phyloP scores from a whole-genome alignment of 2,113 vertebrate species.

The Marmota monax region DNA sequence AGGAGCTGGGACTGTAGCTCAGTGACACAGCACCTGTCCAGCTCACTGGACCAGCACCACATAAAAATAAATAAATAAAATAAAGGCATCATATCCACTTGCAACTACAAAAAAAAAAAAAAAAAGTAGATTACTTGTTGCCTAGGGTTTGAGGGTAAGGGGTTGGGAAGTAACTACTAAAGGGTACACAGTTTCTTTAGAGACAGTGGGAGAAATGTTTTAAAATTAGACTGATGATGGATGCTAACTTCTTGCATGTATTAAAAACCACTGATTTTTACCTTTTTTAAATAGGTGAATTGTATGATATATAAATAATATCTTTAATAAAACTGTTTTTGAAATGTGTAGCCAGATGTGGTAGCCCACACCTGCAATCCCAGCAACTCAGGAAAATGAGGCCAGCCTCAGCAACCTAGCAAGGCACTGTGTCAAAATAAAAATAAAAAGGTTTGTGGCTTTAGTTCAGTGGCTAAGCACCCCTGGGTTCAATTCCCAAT shows the following conservation, averaged over 20 bases:
- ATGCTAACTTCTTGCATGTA: neutral
- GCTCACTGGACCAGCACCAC: too few relatives aligned
- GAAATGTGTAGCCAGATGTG: too few relatives aligned
- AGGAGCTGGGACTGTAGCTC: neutral
- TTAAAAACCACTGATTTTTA: neutral
- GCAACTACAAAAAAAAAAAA: too few relatives aligned
- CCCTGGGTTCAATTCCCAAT: neutral
- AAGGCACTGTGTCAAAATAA: too few relatives aligned
- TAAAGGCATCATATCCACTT: too few relatives aligned
- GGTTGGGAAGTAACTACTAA: neutral
- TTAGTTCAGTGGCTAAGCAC: too few relatives aligned
- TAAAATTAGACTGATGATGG: slow-evolving; percentile 34
- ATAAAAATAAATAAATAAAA: too few relatives aligned
- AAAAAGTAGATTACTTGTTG: neutral
- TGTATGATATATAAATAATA: neutral
- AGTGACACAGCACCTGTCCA: too few relatives aligned
- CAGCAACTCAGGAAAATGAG: too few relatives aligned
- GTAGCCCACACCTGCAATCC: too few relatives aligned
- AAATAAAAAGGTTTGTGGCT: too few relatives aligned
- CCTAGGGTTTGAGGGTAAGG: neutral
- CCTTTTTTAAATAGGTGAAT: neutral
- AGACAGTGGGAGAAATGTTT: neutral
- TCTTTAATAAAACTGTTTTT: neutral
- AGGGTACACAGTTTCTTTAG: neutral
- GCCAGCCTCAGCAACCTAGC: too few relatives aligned